Base-by-base conservation (phyloP, 2,888 invertebrate species). In the Drosophila pegasa region DNA sequence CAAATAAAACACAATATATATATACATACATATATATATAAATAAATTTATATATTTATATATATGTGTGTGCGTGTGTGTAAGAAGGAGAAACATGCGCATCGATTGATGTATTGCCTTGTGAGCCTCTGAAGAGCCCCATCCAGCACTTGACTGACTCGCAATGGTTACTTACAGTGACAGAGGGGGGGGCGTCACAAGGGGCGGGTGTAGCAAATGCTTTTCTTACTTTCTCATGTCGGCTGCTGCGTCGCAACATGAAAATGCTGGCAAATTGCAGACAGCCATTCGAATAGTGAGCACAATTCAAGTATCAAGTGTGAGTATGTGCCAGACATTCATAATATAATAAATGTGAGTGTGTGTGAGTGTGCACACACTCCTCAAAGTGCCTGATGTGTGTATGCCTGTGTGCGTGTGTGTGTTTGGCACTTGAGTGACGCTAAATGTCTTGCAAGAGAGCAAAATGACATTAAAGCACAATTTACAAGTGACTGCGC, bases 71-170 rank as follows among this genome's bases (percentile, higher is more conserved):
- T 25, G 14, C 5, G 22, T 16, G 22, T 22, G 16, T 25, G 14
- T 25, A 27, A 25, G n/a, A 59, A 33, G 51, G 12, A 38, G 38
- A 33, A 22, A 12, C 22, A 41, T 40, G 40, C 33, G 40, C 60
- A 64, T 69, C 78, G 69, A 78, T 67, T 78, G 72, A 78, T 67
- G 61, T 69, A 71, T 74, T 68, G 64, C 57, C 62, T 60, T 16
- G 35, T 45, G 70, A 35, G 37, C 38, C 68, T 33, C 54, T 52
- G 14, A 12, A 35, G 51, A 37, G 56, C n/a, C 48, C 48, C 33
- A 48, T 47, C 27, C 51, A 43, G 40, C 52, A 48, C 43, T 75
- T 71, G 62, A 75, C 75, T 71, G 75, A 56, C 56, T 59, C 25
- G 38, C 58, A 75, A 65, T 70, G 75, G 61, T 65, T 56, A 74